phyloP scores from a whole-genome alignment of 2,113 vertebrate species.

The Calyptomena viridis region DNA sequence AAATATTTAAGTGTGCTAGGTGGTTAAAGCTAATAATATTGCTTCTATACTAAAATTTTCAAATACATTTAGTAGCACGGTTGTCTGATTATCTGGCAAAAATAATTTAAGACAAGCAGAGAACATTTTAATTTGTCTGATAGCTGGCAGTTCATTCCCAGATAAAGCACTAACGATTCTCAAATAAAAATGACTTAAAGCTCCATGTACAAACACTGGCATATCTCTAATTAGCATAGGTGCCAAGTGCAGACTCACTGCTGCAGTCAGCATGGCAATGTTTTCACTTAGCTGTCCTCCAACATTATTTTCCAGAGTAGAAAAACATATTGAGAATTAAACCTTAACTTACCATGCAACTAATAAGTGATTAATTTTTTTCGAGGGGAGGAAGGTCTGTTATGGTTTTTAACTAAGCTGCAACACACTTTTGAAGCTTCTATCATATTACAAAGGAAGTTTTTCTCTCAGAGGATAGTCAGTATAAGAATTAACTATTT shows the following conservation, averaged over 20 bases:
- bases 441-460: background rate
- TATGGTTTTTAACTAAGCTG: background rate
- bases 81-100: background rate
- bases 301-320: background rate
- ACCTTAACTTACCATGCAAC: background rate
- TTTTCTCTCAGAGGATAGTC: background rate
- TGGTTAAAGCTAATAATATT: background rate
- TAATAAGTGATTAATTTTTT: background rate
- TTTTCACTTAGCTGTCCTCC: background rate
- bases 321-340: background rate
- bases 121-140: background rate
- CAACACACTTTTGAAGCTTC: background rate
- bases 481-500: background rate
- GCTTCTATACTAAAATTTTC: background rate
- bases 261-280: background rate
- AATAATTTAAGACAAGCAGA: background rate
- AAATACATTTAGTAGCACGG: background rate
- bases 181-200: background rate
- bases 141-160: background rate
- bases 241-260: background rate
- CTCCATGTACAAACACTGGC: rapidly evolving
- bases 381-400: background rate
- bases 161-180: background rate
- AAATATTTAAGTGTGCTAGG: background rate
- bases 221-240: background rate